Evolutionary conservation across 1,140 invertebrate genomes (phyloP).

Genomic region (Caenorhabditis latens): DNA sequence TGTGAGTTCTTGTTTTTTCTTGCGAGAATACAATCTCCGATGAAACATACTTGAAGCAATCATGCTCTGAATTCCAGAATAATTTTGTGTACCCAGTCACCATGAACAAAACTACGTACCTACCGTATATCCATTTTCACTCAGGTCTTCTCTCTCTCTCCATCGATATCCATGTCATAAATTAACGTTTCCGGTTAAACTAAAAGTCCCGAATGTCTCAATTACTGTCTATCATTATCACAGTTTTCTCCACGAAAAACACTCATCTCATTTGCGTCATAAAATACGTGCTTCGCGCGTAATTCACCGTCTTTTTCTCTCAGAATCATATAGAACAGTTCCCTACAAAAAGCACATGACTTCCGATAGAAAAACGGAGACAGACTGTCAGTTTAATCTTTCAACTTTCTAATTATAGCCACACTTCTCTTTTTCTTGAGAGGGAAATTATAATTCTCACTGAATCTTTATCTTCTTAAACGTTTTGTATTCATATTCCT

Average conservation of each 20-base stretch:
- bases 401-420: constrained; percentile 34
- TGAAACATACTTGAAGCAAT: too few relatives aligned
- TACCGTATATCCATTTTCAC: too few relatives aligned
- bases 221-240: too few relatives aligned
- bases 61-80: too few relatives aligned
- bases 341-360: constrained; percentile 2
- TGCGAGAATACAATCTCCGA: too few relatives aligned
- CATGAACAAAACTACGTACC: too few relatives aligned
- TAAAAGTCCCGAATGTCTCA: too few relatives aligned
- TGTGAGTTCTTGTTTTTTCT: too few relatives aligned
- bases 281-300: constrained; percentile 51
- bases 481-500: background rate
- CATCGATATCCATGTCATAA: too few relatives aligned
- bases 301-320: constrained; percentile 23
- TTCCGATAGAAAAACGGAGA: background rate
- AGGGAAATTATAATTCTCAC: background rate
- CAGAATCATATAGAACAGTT: constrained; percentile 15
- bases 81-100: too few relatives aligned
- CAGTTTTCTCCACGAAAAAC: background rate
- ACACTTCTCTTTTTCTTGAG: background rate
- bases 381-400: constrained; percentile 28
- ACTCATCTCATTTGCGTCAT: constrained; percentile 43
- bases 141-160: too few relatives aligned
- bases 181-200: too few relatives aligned
- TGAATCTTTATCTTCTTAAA: background rate